Base-by-base conservation (phyloP, 2,797 vertebrate species). In the Spondyliosoma cantharus region DNA sequence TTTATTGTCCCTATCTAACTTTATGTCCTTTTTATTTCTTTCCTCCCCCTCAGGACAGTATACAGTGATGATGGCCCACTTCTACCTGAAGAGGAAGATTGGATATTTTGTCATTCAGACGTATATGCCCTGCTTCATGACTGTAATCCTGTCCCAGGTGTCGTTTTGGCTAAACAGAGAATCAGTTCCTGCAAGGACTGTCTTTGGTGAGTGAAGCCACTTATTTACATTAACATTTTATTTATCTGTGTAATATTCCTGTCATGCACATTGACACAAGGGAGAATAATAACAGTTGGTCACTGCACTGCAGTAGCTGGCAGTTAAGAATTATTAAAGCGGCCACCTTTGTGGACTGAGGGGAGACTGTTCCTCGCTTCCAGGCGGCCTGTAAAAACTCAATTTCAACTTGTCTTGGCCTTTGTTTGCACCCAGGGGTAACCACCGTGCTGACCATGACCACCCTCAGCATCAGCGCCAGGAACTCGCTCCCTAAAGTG, bases 381-480 rank as follows among this genome's bases (percentile, higher is more conserved):
- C 48, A 42, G 45, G 8, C 16, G 24, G 13, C 42, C 29, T 71
- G 57, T 59, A 54, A 78, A 78, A 76, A 73, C 43, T 58, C 61
- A 78, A 61, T 85, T 86, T 77, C 54, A 60, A 80, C 48, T 24
- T 42, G 42, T 78, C 42, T 13, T 2, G 4, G 5, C 59, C 14
- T 79, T 42, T 70, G 57, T 78, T 74, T 85, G 22, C 67, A 61
- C 56, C 57, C 88, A 99, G 98, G 98, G 25, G 98, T 99, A 72
- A 99, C 98, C 78, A 99, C 98, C 0, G 98, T 99, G 80, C 94
- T 99, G 89, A 99, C 98, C 77, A 99, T 99, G 97, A 99, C 98
- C 25, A 99, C 98, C 0, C 95, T 99, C 82, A 98, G 98, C 90
- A 99, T 99, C 94, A 99, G 98, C 43, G 98, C 98, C 82, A 95